Evolutionary conservation across 35 echinoderm and acorn worm species (phyloP).

Genomic region (Ptychodera flava): DNA sequence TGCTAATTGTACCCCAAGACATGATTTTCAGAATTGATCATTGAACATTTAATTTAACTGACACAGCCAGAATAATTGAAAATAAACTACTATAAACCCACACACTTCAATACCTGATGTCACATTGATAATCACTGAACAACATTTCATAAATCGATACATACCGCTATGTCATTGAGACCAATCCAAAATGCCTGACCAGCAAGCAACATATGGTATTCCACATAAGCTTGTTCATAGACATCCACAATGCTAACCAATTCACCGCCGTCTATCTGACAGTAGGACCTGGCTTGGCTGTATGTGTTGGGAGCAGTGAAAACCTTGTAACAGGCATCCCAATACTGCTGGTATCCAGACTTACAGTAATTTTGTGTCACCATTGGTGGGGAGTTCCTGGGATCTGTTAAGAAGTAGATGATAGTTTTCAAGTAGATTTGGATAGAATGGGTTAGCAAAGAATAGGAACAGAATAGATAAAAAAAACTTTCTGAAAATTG

Average conservation of each 20-base stretch:
- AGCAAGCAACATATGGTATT: conserved; percentile 32
- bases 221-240: conserved; percentile 72
- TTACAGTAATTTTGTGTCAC: conserved; percentile 10
- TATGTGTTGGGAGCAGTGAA: conserved; percentile 11
- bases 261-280: conserved; percentile 35
- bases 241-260: conserved; percentile 57
- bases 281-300: conserved; percentile 23
- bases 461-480: too few species aligned
- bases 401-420: too few species aligned
- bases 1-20: too few species aligned
- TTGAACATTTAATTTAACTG: too few species aligned
- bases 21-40: too few species aligned
- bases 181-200: conserved; percentile 68
- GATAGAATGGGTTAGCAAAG: not conserved
- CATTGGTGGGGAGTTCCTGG: not conserved
- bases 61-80: too few species aligned
- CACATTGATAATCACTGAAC: too few species aligned
- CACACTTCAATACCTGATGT: too few species aligned
- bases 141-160: too few species aligned
- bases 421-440: too few species aligned
- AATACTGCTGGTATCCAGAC: conserved; percentile 47
- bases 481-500: too few species aligned
- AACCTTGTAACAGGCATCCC: conserved; percentile 65
- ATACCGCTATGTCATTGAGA: conserved; percentile 41
- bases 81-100: too few species aligned